A percentile compares a stretch with the other conserved stretches of the same genome.
Conservation (phyloP, 2,797 vertebrate genomes). For the Gymnoscopelus braueri region DNA sequence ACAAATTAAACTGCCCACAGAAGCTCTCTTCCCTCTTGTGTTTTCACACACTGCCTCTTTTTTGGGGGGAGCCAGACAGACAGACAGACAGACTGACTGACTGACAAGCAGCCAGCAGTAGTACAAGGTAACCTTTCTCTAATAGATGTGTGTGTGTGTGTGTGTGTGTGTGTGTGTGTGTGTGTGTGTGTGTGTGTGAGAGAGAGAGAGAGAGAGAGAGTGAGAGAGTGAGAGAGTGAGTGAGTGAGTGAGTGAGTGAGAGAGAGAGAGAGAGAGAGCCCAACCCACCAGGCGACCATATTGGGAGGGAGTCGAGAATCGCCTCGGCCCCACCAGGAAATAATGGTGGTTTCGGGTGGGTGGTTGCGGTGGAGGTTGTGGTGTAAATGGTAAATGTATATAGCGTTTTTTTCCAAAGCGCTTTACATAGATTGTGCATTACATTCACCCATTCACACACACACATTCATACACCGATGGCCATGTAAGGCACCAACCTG, state of each 20-base stretch:
- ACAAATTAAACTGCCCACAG: conserved; percentile 59
- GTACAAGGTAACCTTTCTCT: conserved; percentile 84
- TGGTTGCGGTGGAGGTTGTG: neutral
- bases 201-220: too few relatives aligned
- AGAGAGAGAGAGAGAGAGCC: too few relatives aligned
- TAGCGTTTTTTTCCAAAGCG: too few relatives aligned
- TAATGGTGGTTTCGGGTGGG: neutral
- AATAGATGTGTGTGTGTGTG: conserved; percentile 77
- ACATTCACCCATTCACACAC: too few relatives aligned
- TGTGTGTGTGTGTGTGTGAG: conserved; percentile 38
- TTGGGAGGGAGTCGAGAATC: conserved; percentile 64
- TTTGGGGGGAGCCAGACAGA: conserved; percentile 39
- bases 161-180: too few relatives aligned
- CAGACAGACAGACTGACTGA: conserved; percentile 53
- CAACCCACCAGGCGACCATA: conserved; percentile 68
- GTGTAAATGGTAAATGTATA: too few relatives aligned
- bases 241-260: too few relatives aligned
- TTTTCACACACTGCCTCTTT: conserved; percentile 44
- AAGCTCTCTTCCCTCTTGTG: conserved; percentile 40
- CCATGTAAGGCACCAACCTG: too few relatives aligned
- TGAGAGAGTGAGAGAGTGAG: too few relatives aligned
- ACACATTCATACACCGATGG: too few relatives aligned
- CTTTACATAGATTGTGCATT: too few relatives aligned
- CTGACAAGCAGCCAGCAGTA: conserved; percentile 67
- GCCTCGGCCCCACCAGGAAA: conserved; percentile 64